A percentile compares a stretch with the other conserved stretches of the same genome.
Conservation (phyloP, 2,797 vertebrate species). For the Tadarida brasiliensis region DNA sequence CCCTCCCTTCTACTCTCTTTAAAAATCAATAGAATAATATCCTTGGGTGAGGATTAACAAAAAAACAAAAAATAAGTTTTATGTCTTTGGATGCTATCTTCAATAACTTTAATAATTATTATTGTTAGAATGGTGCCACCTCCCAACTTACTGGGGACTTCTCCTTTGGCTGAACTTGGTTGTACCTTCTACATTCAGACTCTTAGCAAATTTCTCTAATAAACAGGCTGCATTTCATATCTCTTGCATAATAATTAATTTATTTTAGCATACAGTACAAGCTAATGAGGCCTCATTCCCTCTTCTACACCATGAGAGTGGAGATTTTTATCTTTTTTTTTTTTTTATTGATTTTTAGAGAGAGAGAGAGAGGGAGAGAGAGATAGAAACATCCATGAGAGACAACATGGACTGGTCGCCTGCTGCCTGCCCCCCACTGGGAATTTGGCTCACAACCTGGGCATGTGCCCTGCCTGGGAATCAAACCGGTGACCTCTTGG, state of each 20-base stretch:
- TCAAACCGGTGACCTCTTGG: too few relatives aligned
- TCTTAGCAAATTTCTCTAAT: not conserved
- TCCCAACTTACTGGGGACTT: not conserved
- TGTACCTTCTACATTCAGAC: not conserved
- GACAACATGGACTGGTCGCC: too few relatives aligned
- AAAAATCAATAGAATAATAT: too few relatives aligned
- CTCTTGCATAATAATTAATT: constrained; percentile 9
- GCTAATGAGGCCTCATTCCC: not conserved
- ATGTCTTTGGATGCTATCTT: not conserved
- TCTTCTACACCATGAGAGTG: not conserved
- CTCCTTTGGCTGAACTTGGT: not conserved
- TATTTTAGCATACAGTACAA: not conserved
- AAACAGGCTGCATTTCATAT: not conserved
- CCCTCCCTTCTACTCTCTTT: too few relatives aligned
- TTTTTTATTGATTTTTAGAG: not conserved
- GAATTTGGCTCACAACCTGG: too few relatives aligned
- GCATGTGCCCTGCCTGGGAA: too few relatives aligned
- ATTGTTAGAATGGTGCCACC: not conserved
- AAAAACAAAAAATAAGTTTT: constrained; percentile 15
- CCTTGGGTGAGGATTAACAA: too few relatives aligned
- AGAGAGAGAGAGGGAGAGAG: too few relatives aligned
- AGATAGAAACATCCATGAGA: too few relatives aligned
- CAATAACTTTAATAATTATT: not conserved
- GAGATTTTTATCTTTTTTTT: not conserved
- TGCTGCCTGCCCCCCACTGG: too few relatives aligned